Conservation (phyloP, 2,888 invertebrate species). For the Tigriopus californicus region DNA sequence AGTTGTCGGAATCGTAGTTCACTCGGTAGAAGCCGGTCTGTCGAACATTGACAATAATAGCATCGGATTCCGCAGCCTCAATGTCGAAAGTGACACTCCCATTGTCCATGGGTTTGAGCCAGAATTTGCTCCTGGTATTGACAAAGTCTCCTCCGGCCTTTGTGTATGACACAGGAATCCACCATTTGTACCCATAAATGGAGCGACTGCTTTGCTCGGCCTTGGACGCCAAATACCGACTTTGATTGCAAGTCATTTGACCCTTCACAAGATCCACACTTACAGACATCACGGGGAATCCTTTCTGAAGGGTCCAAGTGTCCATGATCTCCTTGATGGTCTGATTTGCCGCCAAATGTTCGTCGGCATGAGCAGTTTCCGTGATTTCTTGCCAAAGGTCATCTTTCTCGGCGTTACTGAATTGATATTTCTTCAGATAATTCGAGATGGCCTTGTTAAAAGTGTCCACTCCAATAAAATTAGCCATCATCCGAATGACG, state of each 20-base stretch:
- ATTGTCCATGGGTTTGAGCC: constrained; percentile 14
- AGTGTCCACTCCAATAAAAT: constrained; percentile 42
- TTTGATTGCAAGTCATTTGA: constrained; percentile 33
- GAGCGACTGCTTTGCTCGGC: neutral
- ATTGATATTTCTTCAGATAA: constrained; percentile 47
- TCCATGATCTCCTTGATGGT: constrained; percentile 49
- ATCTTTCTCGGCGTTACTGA: constrained; percentile 50
- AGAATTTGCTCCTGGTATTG: neutral
- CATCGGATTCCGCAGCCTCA: neutral
- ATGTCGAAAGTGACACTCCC: neutral
- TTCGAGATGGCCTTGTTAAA: constrained; percentile 43
- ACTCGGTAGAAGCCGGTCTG: constrained; percentile 69
- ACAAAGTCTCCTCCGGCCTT: neutral
- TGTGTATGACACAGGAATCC: constrained; percentile 52
- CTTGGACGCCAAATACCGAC: constrained; percentile 33
- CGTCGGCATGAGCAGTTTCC: neutral
- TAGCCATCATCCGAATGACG: constrained; percentile 48
- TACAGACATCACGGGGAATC: constrained; percentile 49
- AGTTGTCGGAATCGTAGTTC: constrained; percentile 44
- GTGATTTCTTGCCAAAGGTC: constrained; percentile 46
- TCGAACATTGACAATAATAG: constrained; percentile 40
- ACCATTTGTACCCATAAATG: constrained; percentile 41
- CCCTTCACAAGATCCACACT: neutral
- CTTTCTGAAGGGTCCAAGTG: constrained; percentile 66
- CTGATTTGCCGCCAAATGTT: neutral